Percentiles rank a stretch among this genome's conserved stretches.
Conservation (phyloP, 1,140 invertebrate species). For the Lepeophtheirus salmonis region DNA sequence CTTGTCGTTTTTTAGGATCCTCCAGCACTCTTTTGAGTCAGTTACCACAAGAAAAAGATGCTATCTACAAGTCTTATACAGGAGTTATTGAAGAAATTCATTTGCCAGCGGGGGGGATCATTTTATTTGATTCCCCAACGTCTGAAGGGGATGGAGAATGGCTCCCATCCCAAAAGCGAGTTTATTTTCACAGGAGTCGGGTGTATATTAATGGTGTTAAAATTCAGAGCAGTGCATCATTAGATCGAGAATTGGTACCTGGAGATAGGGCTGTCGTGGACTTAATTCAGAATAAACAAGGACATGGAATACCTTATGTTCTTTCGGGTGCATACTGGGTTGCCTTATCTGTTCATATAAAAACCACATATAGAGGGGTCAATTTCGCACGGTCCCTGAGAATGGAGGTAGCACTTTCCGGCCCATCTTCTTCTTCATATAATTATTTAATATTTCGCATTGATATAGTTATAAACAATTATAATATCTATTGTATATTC, state of each 20-base stretch:
- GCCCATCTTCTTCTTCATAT: not conserved
- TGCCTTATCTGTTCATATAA: not conserved
- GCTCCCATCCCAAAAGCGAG: not conserved
- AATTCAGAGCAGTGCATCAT: not conserved
- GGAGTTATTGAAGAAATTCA: conserved; percentile 7
- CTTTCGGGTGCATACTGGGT: conserved; percentile 6
- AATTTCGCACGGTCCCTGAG: not conserved
- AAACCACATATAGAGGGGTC: not conserved
- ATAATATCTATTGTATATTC: not conserved
- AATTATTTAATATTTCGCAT: not conserved
- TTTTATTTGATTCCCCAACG: not conserved
- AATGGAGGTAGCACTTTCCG: not conserved
- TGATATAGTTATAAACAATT: not conserved
- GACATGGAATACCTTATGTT: not conserved
- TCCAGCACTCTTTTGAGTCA: conserved; percentile 3
- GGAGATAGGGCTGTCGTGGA: conserved; percentile 1
- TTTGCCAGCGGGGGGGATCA: conserved; percentile 5
- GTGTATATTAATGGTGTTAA: conserved; percentile 9
- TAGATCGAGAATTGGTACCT: conserved; percentile 1
- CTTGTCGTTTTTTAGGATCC: not conserved
- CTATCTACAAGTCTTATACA: not conserved
- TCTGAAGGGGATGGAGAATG: not conserved
- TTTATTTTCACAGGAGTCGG: conserved; percentile 6
- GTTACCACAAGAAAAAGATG: conserved; percentile 1
- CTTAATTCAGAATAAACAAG: not conserved